Evolutionary conservation across 2,888 invertebrate species (phyloP).

Genomic region (Hirtodrosophila trivittata): DNA sequence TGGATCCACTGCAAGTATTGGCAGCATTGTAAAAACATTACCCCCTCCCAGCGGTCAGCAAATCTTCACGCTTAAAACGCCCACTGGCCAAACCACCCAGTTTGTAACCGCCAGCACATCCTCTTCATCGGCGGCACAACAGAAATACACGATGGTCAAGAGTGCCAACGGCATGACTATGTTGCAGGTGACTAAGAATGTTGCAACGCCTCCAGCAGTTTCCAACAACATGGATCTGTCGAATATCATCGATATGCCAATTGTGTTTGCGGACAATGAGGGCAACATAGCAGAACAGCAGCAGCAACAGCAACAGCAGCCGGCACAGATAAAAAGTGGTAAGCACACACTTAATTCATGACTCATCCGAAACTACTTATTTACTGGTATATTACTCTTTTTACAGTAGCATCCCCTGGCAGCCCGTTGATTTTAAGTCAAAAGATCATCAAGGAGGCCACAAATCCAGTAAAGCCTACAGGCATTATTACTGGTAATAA

Average conservation of each 20-base stretch:
- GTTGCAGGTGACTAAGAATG: conserved; percentile 68
- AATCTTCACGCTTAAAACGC: conserved; percentile 80
- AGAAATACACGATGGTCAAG: conserved; percentile 82
- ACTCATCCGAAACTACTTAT: not conserved
- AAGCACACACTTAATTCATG: conserved; percentile 11
- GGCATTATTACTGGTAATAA: conserved; percentile 36
- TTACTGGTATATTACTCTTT: not conserved
- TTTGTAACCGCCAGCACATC: conserved; percentile 66
- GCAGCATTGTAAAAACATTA: conserved; percentile 77
- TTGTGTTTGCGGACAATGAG: conserved; percentile 87
- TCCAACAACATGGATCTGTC: conserved; percentile 83
- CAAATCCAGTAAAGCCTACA: conserved; percentile 28
- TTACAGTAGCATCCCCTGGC: conserved; percentile 32
- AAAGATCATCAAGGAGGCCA: conserved; percentile 79
- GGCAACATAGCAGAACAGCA: conserved; percentile 76
- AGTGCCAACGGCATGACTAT: conserved; percentile 69
- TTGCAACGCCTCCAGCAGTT: conserved; percentile 23
- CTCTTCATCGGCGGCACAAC: conserved; percentile 57
- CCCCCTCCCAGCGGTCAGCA: conserved; percentile 70
- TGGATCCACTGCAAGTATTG: conserved; percentile 58
- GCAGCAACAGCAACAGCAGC: conserved; percentile 46
- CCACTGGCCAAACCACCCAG: conserved; percentile 75
- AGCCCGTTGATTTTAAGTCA: conserved; percentile 78
- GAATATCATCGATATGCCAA: conserved; percentile 88
- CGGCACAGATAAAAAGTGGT: conserved; percentile 48